Evolutionary conservation across 2,113 vertebrate genomes (phyloP).

Genomic region (Perca schrenkii): DNA sequence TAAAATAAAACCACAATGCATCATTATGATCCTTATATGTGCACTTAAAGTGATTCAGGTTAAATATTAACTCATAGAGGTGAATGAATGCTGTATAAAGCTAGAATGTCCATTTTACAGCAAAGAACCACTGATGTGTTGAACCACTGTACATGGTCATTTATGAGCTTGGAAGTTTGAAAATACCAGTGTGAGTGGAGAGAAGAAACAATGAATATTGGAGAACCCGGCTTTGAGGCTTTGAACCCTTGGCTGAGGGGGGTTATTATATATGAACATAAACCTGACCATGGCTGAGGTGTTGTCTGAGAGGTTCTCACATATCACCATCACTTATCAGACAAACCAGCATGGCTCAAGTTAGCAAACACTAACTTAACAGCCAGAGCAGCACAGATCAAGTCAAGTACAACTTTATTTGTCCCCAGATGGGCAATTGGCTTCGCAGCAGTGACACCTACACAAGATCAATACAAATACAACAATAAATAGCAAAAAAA

Average conservation of each 20-base stretch:
- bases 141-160: neutral
- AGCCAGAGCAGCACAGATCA: neutral
- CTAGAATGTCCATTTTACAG: constrained; percentile 18
- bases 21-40: neutral
- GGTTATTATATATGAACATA: neutral
- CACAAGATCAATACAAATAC: neutral
- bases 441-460: too few relatives aligned
- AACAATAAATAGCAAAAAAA: too few relatives aligned
- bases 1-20: constrained; percentile 5
- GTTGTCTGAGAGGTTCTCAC: neutral
- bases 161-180: neutral
- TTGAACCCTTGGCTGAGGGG: neutral
- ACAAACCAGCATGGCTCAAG: neutral
- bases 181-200: neutral
- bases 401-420: too few relatives aligned
- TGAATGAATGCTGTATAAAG: neutral
- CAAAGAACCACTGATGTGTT: constrained; percentile 2
- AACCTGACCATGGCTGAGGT: neutral
- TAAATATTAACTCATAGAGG: constrained; percentile 51
- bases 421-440: too few relatives aligned
- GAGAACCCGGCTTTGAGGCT: neutral
- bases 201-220: neutral
- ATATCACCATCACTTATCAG: neutral
- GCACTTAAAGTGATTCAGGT: constrained; percentile 40
- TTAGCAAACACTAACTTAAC: neutral